Evolutionary conservation across 2,888 invertebrate genomes (phyloP), one percentile per base, ranked within the genome.

Genomic region (Fragum whitleyi): DNA sequence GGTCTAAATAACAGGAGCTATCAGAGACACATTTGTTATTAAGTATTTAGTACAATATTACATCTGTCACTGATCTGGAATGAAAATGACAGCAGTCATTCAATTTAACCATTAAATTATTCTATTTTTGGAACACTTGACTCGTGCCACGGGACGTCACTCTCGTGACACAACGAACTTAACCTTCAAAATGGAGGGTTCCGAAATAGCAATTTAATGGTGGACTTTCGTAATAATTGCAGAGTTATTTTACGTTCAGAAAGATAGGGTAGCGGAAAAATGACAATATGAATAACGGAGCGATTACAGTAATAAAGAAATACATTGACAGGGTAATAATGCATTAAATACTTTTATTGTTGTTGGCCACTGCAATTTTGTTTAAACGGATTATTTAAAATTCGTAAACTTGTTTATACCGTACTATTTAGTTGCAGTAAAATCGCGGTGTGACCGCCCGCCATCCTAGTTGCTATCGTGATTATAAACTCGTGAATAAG

Each of bases 291-390:
- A 76, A 79, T 72, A 67, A 79, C 72, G 36, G 51, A 39, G 53
- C 55, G 72, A 75, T 79, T 75, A 76, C 72, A 72, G 53, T 79
- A 79, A 79, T 79, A 79, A 79, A 79, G 75, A 68, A 65, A 72
- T 72, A 72, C 72, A 79, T 73, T 76, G 79, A 67, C 68, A 72
- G 23, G 21, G n/a, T 72, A 76, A 79, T 79, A 51, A 68, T 72
- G 62, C 72, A 79, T 65, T 79, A 76, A 79, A 76, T 72, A 72
- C 68, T 79, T 75, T 75, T 79, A 75, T 76, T 79, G 68, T 61
- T 67, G 26, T 61, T 67, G 29, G 53, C 11, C n/a, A 29, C 28
- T 61, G 51, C 26, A 26, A 19, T 26, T 42, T 28, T 21, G 39
- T 51, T 28, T 55, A 70, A 39, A 47, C 23, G 26, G 65, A 72